These are phyloP conservation scores for Tangara arthus DNA, from an alignment of 2,797 vertebrate genomes.

Conservation along the genomic window DNA sequence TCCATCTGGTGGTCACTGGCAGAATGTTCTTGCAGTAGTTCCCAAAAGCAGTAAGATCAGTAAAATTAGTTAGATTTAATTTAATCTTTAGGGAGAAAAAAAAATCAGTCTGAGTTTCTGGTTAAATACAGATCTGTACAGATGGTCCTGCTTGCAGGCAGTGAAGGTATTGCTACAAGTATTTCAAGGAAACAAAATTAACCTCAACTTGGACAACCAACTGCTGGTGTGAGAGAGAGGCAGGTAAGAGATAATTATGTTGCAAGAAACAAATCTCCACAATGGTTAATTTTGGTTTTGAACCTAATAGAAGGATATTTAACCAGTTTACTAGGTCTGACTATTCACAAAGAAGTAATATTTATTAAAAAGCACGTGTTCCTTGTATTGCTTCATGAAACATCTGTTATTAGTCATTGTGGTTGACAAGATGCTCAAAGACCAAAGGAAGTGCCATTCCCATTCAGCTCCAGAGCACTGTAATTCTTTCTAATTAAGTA, in stretches of 20 bases:
- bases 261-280: not conserved
- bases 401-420: conserved; percentile 9
- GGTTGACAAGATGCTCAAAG: conserved; percentile 4
- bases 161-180: not conserved
- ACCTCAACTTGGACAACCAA: not conserved
- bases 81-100: not conserved
- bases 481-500: conserved; percentile 43
- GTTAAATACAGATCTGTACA: not conserved
- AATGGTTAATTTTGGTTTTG: not conserved
- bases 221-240: not conserved
- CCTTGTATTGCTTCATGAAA: not conserved
- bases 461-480: not conserved
- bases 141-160: not conserved
- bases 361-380: not conserved
- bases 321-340: not conserved
- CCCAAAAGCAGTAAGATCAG: not conserved
- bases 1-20: conserved; percentile 51
- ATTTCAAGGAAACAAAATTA: not conserved
- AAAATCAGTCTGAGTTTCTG: not conserved
- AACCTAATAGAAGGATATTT: not conserved
- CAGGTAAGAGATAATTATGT: not conserved
- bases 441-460: not conserved
- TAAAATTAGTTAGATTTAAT: not conserved
- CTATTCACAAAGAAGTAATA: not conserved
- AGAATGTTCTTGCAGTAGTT: not conserved